A percentile compares a stretch with the other conserved stretches of the same genome.
Conservation (phyloP, 2,113 vertebrate genomes). For the Phycodurus eques region DNA sequence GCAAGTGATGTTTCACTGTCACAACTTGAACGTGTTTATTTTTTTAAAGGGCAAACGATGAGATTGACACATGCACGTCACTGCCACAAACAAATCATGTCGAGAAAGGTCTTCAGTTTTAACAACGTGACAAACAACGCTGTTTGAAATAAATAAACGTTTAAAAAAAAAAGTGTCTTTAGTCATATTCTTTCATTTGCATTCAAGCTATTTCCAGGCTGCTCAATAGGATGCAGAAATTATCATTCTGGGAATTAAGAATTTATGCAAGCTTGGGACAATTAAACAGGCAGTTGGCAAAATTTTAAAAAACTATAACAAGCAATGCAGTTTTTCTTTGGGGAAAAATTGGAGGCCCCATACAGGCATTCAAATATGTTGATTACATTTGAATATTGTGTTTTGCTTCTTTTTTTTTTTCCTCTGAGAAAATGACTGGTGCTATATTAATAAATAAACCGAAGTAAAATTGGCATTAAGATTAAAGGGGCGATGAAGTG, state of each 20-base stretch:
- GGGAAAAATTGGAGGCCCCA: too few relatives aligned
- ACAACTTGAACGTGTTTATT: constrained; percentile 3
- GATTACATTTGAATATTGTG: background rate
- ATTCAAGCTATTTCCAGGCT: constrained; percentile 38
- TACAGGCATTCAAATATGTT: background rate
- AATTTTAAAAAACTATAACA: too few relatives aligned
- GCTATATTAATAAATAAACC: background rate
- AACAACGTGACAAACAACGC: constrained; percentile 9
- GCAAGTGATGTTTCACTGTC: constrained; percentile 44
- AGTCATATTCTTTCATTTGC: background rate
- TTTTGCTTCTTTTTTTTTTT: background rate
- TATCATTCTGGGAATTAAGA: too few relatives aligned
- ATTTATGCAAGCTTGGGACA: too few relatives aligned
- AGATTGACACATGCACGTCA: constrained; percentile 5
- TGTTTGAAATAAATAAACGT: background rate
- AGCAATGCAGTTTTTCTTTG: too few relatives aligned
- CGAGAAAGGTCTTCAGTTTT: constrained; percentile 3
- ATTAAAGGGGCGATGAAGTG: too few relatives aligned
- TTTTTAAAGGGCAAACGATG: constrained; percentile 12
- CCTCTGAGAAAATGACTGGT: background rate
- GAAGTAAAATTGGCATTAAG: background rate
- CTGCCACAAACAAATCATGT: constrained; percentile 1
- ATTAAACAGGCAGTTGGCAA: too few relatives aligned
- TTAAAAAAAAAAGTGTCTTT: constrained; percentile 22
- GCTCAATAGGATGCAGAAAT: background rate